Base-by-base conservation (phyloP, 2,888 invertebrate genomes). In the Branchellion lobata region DNA sequence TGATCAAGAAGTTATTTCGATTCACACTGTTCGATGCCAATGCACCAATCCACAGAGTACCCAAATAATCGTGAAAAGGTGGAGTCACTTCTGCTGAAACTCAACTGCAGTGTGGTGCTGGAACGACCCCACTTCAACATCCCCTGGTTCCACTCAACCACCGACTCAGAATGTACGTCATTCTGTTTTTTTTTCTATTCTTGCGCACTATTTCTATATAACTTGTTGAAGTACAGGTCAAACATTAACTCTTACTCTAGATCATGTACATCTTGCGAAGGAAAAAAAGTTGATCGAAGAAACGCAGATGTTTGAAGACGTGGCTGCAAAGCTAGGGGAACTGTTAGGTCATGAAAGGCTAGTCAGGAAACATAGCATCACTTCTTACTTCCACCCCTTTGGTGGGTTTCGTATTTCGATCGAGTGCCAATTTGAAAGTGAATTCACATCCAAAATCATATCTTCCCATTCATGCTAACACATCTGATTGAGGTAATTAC, bases 121-220 rank as follows among this genome's bases (percentile, higher is more conserved):
- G 91, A 91, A 85, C 89, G 90, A 84, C 91, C 91, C 0, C 90
- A 91, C 85, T 86, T 89, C 14, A 90, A 90, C 85, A 88, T 92
- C 11, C 91, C 91, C 0, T 92, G 91, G 91, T 91, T 92, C 84
- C 91, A 90, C 83, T 91, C 90, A 82, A 88, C 91, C 68, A 88
- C 90, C 83, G 82, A 83, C 33, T 78, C 79, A 11, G 36, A 53
- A 72, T 72, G 80, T 80, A 14, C n/a, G 3, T 27, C 24, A 11
- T 65, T 65, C 24, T 57, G 61, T 14, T n/a, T 24, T 14, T 57
- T 57, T 24, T 57, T 18, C 24, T 14, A 57, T 18, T n/a, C 5
- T 57, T 57, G 3, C 8, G n/a, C 24, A 8, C 21, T 24, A n/a
- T 57, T 57, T 24, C 21, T 18, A 14, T 47, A 14, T 47, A 47